Evolutionary conservation across 2,797 vertebrate genomes (phyloP).

Genomic region (Xenentodon cancila): DNA sequence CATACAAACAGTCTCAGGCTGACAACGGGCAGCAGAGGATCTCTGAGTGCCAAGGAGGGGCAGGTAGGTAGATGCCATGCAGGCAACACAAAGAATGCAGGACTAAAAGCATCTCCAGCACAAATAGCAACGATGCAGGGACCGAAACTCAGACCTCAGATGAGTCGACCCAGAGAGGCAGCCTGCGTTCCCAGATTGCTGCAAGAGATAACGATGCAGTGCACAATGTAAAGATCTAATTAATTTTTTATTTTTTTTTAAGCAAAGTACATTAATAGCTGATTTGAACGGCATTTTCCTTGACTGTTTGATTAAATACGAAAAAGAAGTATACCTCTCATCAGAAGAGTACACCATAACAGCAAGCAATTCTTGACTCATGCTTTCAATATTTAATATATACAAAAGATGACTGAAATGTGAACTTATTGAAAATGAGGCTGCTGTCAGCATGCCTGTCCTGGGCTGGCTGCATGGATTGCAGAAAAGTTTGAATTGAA

Average conservation of each 20-base stretch:
- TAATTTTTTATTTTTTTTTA: slow-evolving; percentile 18
- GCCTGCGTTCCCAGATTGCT: slow-evolving; percentile 37
- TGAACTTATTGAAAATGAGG: slow-evolving; percentile 61
- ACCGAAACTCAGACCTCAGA: slow-evolving; percentile 52
- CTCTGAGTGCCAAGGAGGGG: slow-evolving; percentile 46
- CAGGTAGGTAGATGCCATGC: slow-evolving; percentile 41
- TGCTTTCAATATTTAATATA: slow-evolving; percentile 19
- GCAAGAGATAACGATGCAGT: slow-evolving; percentile 25
- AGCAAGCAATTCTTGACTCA: neutral
- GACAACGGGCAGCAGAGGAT: slow-evolving; percentile 32
- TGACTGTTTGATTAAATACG: no score
- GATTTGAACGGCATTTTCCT: neutral
- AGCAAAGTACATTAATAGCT: slow-evolving; percentile 6
- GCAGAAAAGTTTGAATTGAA: slow-evolving; percentile 56
- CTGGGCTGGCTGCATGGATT: slow-evolving; percentile 23
- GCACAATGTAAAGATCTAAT: slow-evolving; percentile 7
- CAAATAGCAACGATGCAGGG: slow-evolving; percentile 55
- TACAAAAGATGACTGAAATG: slow-evolving; percentile 36
- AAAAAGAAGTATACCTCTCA: no score
- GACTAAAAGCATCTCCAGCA: slow-evolving; percentile 63
- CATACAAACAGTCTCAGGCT: slow-evolving; percentile 47
- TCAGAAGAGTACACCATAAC: no score
- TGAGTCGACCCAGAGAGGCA: slow-evolving; percentile 45
- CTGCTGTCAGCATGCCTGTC: slow-evolving; percentile 40
- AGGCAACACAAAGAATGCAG: slow-evolving; percentile 53